These are phyloP conservation scores for Harmothoe impar DNA, from an alignment of 2,888 invertebrate species.

Conservation along the genomic window DNA sequence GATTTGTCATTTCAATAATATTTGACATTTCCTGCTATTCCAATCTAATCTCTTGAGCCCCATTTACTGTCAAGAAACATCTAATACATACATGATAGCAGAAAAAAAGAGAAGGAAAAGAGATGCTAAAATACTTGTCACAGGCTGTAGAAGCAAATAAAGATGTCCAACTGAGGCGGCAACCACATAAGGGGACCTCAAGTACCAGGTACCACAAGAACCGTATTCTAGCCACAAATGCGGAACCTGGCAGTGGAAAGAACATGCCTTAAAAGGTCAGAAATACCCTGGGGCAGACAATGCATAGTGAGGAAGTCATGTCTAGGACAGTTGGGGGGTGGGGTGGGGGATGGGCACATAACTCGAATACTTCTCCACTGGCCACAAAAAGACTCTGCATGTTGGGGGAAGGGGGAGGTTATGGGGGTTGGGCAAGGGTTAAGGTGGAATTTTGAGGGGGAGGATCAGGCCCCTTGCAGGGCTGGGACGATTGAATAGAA, in stretches of 20 bases:
- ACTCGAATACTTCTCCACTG: not conserved
- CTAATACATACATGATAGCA: too few species aligned
- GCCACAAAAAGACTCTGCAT: not conserved
- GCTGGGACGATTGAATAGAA: conserved; percentile 35
- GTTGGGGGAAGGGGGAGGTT: not conserved
- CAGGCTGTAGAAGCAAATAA: not conserved
- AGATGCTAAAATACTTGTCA: not conserved
- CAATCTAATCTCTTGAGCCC: too few species aligned
- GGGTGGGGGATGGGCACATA: not conserved
- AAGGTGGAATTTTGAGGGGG: conserved; percentile 42
- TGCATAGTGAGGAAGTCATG: conserved; percentile 31
- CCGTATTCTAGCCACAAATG: not conserved
- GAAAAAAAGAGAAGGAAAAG: too few species aligned
- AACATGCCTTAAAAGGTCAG: not conserved
- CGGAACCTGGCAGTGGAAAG: not conserved
- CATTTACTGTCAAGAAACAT: too few species aligned
- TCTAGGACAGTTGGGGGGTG: not conserved
- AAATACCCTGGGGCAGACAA: not conserved
- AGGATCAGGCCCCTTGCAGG: not conserved
- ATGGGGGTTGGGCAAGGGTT: conserved; percentile 14
- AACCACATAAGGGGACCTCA: not conserved
- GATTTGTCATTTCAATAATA: too few species aligned
- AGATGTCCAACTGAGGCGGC: not conserved
- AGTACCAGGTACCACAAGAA: not conserved
- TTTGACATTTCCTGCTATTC: too few species aligned